These are phyloP conservation scores for Rhagoletis zephyria DNA, from an alignment of 1,140 invertebrate species.

Conservation along the genomic window DNA sequence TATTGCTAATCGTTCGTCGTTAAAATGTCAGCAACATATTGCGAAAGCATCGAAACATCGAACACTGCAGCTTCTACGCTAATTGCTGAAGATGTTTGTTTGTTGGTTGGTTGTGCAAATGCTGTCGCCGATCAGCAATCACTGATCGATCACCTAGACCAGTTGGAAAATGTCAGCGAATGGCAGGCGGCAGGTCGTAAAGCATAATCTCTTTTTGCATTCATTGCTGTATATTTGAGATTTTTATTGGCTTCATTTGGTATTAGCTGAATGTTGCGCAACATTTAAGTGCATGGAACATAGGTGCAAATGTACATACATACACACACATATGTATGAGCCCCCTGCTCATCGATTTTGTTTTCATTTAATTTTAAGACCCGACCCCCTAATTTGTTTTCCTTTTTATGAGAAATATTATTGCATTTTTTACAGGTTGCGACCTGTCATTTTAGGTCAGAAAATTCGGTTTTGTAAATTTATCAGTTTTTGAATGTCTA, in stretches of 20 bases:
- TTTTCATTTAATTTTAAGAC: no score
- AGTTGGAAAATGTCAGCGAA: not conserved
- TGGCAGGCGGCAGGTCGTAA: not conserved
- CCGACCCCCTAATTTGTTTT: no score
- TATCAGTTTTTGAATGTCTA: no score
- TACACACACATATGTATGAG: no score
- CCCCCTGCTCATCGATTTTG: no score
- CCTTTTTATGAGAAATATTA: no score
- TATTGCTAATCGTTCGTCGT: not conserved
- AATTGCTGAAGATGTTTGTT: not conserved
- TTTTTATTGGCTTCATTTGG: not conserved
- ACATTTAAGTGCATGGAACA: not conserved
- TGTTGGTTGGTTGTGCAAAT: not conserved
- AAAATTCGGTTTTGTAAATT: no score
- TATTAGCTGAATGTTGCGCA: not conserved
- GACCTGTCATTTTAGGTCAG: no score
- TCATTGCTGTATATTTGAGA: not conserved
- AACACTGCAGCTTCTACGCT: not conserved
- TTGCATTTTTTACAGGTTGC: no score
- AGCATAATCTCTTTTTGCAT: not conserved
- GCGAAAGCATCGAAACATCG: not conserved
- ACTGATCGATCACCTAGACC: not conserved
- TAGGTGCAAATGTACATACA: no score
- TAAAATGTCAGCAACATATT: conserved; percentile 1
- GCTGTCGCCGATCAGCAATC: not conserved